phyloP scores from a whole-genome alignment of 2,113 vertebrate species.

The Phasianus colchicus region DNA sequence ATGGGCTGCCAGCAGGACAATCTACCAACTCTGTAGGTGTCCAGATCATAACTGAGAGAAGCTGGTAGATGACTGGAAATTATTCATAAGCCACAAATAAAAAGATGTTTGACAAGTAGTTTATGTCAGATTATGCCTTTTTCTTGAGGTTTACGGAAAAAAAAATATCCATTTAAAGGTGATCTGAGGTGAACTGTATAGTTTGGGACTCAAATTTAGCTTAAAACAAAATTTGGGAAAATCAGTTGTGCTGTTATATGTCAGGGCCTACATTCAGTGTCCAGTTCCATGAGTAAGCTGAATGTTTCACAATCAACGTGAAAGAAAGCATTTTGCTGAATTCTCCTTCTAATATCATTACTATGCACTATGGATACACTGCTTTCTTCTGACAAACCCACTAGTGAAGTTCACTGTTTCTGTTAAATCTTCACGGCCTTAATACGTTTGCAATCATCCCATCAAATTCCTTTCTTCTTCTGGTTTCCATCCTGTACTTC shows the following conservation, averaged over 20 bases:
- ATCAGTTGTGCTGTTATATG: neutral
- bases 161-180: neutral
- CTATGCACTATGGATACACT: neutral
- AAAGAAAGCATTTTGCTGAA: neutral
- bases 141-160: neutral
- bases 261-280: neutral
- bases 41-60: neutral
- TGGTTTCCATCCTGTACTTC: neutral
- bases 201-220: neutral
- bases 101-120: neutral
- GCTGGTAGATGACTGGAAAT: neutral
- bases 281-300: neutral
- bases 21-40: slow-evolving; percentile 27
- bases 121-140: neutral
- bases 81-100: slow-evolving; percentile 43
- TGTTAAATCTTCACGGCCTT: neutral
- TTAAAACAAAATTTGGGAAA: neutral
- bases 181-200: neutral
- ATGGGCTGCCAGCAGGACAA: neutral
- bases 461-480: neutral
- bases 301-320: neutral
- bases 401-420: neutral
- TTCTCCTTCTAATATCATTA: neutral
- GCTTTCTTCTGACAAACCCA: neutral
- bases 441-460: neutral